Base-by-base conservation (phyloP, 2,888 invertebrate genomes). In the Drosophila subsilvestris region DNA sequence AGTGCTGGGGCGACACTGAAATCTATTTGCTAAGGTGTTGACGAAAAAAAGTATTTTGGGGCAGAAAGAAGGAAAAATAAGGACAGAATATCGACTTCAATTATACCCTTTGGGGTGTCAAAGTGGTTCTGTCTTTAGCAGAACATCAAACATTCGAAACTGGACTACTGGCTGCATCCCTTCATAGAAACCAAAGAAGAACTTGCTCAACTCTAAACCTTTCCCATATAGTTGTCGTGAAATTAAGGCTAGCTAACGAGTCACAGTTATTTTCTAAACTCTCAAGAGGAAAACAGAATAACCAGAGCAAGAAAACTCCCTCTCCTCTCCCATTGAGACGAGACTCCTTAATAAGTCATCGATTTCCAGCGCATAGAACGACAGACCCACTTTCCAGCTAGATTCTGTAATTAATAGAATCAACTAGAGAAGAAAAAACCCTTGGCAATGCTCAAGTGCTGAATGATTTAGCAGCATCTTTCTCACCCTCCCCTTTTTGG, bases 21-120 rank as follows among this genome's bases (percentile, higher is more conserved):
- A 86, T 88, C 80, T 85, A 83, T 87, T 87, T 88, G 71, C 75
- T 57, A 58, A 77, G 83, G 86, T 89, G 86, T 83, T 84, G 79
- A 86, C 74, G 74, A 80, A 78, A 86, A 69, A 58, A 47, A 59
- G 37, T 20, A 14, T 27, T 14, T 27, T 12, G 44, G 25, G 18
- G 44, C n/a, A 22, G 8, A 48, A 22, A 42, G 44, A 32, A 10
- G 22, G 25, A 45, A 60, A 43, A 29, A 22, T 48, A 48, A 2
- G 14, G 14, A 37, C 6, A 14, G 37, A 5, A 32, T 32, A 12
- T 5, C 1, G 37, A 37, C 37, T 14, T 37, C 2, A 37, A 2
- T 2, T 7, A 7, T 37, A 37, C 37, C 37, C 37, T 37, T n/a
- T 37, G 0, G 14, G 32, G 32, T 1, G 12, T 25, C 8, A 8